Conservation (phyloP, 1,140 invertebrate species). For the Thaumetopoea pityocampa region DNA sequence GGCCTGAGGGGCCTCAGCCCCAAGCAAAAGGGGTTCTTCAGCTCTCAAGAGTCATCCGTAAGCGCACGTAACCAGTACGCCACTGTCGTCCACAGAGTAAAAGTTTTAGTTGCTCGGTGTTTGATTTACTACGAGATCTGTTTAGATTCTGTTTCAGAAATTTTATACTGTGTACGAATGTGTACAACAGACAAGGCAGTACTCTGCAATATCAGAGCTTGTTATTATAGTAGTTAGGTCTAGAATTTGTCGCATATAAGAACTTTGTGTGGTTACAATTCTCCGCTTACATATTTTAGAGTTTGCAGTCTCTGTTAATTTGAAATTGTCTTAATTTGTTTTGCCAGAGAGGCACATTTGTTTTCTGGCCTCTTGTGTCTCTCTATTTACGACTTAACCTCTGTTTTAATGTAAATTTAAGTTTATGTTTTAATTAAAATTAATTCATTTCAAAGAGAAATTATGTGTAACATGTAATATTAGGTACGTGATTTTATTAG, state of each 20-base stretch:
- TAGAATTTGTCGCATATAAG: constrained; percentile 30
- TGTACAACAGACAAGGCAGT: constrained; percentile 9
- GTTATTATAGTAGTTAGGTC: constrained; percentile 29
- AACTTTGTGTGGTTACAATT: constrained; percentile 40
- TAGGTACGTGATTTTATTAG: too few species aligned
- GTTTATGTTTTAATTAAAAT: constrained; percentile 13
- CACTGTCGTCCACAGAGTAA: constrained; percentile 32
- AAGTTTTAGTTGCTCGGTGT: constrained; percentile 2
- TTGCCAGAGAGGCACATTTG: constrained; percentile 41
- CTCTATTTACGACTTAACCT: constrained; percentile 22
- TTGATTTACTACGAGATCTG: constrained; percentile 3
- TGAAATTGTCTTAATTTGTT: constrained; percentile 66
- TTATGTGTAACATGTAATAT: too few species aligned
- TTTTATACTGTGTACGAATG: constrained; percentile 3
- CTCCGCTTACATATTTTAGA: constrained; percentile 48
- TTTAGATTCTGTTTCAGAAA: background rate
- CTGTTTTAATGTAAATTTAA: constrained; percentile 10
- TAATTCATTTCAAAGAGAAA: constrained; percentile 12
- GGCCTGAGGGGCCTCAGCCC: constrained; percentile 51
- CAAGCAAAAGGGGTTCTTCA: constrained; percentile 59
- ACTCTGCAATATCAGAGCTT: constrained; percentile 29
- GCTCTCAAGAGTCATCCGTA: constrained; percentile 51
- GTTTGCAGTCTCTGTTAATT: constrained; percentile 56
- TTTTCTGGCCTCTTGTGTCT: constrained; percentile 38
- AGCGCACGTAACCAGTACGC: constrained; percentile 41